Evolutionary conservation across 2,113 vertebrate species (phyloP), one percentile per base, ranked within the genome.

Genomic region (Mesoclemmys tuberculata): DNA sequence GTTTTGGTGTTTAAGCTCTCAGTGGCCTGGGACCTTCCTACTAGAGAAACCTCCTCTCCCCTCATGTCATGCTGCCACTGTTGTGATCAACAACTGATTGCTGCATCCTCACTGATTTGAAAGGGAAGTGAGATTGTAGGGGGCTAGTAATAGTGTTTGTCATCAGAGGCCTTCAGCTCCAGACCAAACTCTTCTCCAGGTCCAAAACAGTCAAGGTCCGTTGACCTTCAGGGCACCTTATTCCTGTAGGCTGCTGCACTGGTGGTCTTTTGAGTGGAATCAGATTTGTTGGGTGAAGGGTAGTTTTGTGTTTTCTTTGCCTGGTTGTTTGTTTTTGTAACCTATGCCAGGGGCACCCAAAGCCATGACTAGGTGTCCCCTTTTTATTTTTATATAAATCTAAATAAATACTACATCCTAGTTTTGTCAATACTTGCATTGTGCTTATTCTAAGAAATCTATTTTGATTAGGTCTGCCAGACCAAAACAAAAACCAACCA

Each of bases 261-360:
- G 11, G 3, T 80, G 38, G 7, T 90, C 0, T 49, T 87, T 78
- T 13, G 10, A n/a, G 82, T 24, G 7, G 84, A 74, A 9, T 6
- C 8, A 19, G 61, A 94, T 74, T 89, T 91, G 51, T 52, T 64
- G 5, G 49, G 9, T 82, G 35, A 19, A 31, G 90, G 75, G 18
- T 10, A 87, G 55, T 5, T 48, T 48, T 55, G 46, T 75, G 0
- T 54, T 90, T 84, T 46, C 9, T 9, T 46, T 46, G 46, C 46
- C 46, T 13, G 6, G 4, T 10, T 22, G 89, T 61, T 90, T 0
- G 0, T 3, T 29, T 61, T 80, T 83, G 5, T 38, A 84, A n/a
- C 82, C 88, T 89, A 84, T 2, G 49, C 19, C 7, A 13, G 3
- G 31, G 13, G 89, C 41, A 86, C 87, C 74, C 49, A 74, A 4